These are phyloP conservation scores for Typhlomys cinereus DNA, from an alignment of 2,113 vertebrate genomes.

Conservation along the genomic window DNA sequence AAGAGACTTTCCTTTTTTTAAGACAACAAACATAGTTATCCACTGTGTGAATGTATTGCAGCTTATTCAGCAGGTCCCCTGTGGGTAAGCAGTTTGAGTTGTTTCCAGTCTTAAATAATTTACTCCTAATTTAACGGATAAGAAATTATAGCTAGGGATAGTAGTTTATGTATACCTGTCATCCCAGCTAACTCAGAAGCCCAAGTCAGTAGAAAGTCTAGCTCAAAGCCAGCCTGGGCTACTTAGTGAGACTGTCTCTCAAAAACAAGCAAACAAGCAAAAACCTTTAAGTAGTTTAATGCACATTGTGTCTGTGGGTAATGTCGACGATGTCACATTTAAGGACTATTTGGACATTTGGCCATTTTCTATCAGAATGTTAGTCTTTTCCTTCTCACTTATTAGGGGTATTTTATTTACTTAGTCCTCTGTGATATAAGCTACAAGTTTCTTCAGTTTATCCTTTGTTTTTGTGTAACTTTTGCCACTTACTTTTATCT, in stretches of 20 bases:
- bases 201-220: background rate
- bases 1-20: background rate
- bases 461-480: background rate
- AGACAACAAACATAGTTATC: background rate
- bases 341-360: background rate
- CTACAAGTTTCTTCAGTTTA: background rate
- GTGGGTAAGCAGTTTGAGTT: background rate
- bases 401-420: conserved; percentile 16
- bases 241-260: background rate
- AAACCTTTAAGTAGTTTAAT: background rate
- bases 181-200: background rate
- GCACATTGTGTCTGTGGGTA: background rate
- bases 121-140: background rate
- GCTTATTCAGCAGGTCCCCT: background rate
- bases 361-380: background rate
- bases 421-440: background rate
- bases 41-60: background rate
- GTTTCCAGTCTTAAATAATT: conserved; percentile 13
- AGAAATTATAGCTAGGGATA: background rate
- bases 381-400: conserved; percentile 13
- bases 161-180: no score
- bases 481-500: conserved; percentile 8
- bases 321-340: background rate
- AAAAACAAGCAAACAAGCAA: background rate
- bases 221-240: background rate